Conservation (phyloP, 2,797 vertebrate species). For the Carcharodon carcharias region DNA sequence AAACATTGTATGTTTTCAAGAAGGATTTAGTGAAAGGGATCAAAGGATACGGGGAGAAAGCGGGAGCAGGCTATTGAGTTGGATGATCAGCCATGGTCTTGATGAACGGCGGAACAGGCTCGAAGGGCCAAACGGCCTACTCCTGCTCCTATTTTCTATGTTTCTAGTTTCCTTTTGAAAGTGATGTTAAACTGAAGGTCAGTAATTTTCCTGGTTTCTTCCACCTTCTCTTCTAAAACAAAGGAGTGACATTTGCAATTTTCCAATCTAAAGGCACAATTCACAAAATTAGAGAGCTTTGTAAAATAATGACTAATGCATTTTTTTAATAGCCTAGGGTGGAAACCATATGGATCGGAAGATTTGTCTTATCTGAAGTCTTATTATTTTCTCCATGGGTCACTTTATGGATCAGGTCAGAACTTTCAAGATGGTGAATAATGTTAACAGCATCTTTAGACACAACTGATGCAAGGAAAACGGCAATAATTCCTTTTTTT, state of each 20-base stretch:
- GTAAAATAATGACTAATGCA: background rate
- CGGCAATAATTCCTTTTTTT: background rate
- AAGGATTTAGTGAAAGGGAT: too few relatives aligned
- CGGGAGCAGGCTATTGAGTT: too few relatives aligned
- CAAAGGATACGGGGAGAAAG: too few relatives aligned
- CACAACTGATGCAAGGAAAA: background rate
- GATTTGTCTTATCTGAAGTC: background rate
- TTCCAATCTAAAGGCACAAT: background rate
- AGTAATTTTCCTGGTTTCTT: background rate
- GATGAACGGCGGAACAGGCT: too few relatives aligned
- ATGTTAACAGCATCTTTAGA: background rate
- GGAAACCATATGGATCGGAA: background rate
- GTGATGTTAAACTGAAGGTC: background rate
- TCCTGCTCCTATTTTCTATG: too few relatives aligned
- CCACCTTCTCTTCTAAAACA: background rate
- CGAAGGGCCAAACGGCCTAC: too few relatives aligned
- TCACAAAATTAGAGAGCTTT: background rate
- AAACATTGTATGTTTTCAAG: too few relatives aligned
- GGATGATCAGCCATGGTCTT: too few relatives aligned
- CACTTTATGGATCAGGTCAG: background rate
- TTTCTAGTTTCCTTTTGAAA: background rate
- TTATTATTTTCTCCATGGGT: background rate
- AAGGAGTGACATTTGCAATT: background rate
- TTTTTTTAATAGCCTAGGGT: background rate
- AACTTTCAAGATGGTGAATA: background rate